Base-by-base conservation (phyloP, 1,140 invertebrate species). In the Caenorhabditis tropicalis region DNA sequence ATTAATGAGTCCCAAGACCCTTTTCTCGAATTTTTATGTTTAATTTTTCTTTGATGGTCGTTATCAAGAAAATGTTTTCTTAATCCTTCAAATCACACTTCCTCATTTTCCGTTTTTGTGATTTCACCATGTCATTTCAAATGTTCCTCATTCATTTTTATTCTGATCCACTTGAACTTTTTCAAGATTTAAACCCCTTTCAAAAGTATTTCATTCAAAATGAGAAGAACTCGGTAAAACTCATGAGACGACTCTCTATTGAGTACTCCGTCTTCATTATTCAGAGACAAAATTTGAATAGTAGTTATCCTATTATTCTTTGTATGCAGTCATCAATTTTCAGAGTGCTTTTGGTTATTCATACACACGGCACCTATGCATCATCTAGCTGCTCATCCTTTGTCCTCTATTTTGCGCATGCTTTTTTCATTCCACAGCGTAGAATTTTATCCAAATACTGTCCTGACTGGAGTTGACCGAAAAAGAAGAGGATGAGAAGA, bases 281-380 rank as follows among this genome's bases (percentile, higher is more conserved):
- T 65, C n/a, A 16, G 4, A 7, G n/a, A n/a, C n/a, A 27, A 58
- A 58, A 27, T 58, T 27, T 58, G n/a, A 58, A 36, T 74, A 74
- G 65, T 74, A 24, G 33, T 74, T 43, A 33, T 74, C 33, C 36
- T 24, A 46, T 43, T 74, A 39, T 74, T 74, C 36, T 12, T 7
- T 27, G 27, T 56, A 9, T 27, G 53, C 36, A 43, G 43, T 33
- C 36, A 74, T 74, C 65, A 74, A 43, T 74, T 74, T 74, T 36
- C 36, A 74, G 36, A 74, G 65, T 43, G 65, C 65, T 65, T 19
- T 27, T 36, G 58, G 58, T 36, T 65, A 65, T 65, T 65, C 29
- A 74, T 19, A 39, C 36, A 51, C 48, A 65, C 15, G 3, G 31
- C 31, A 65, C 58, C 29, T 65, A 65, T 31, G 65, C 65, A 39